phyloP scores from a whole-genome alignment of 2,113 vertebrate species.

The Typhlomys cinereus region DNA sequence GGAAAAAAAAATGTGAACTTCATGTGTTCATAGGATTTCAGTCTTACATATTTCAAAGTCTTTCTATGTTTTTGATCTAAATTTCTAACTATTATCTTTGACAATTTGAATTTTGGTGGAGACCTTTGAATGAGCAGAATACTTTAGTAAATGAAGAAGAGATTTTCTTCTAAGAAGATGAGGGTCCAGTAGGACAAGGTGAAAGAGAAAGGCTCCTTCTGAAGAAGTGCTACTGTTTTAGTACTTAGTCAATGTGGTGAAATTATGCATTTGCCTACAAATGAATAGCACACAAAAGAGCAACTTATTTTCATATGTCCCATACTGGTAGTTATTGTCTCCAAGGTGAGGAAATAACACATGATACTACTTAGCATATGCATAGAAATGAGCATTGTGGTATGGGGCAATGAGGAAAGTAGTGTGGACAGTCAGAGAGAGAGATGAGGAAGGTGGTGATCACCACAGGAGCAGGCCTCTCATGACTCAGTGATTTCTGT shows the following conservation, averaged over 20 bases:
- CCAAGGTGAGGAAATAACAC: background rate
- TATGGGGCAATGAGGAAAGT: background rate
- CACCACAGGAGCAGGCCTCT: background rate
- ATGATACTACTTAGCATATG: background rate
- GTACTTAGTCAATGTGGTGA: background rate
- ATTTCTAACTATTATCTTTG: background rate
- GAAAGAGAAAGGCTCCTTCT: background rate
- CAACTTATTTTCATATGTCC: background rate
- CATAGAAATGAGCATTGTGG: background rate
- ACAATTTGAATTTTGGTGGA: background rate
- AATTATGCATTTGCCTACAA: background rate
- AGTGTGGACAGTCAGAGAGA: background rate
- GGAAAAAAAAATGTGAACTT: background rate
- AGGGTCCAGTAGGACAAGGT: background rate
- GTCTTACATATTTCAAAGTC: background rate
- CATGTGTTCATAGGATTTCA: background rate
- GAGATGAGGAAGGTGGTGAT: background rate
- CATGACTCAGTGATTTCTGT: background rate
- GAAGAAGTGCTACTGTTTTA: background rate
- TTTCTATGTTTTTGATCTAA: background rate
- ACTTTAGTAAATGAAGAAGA: background rate
- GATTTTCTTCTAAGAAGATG: background rate
- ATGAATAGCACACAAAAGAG: background rate
- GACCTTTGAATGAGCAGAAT: constrained; percentile 4
- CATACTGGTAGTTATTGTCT: background rate